Evolutionary conservation across 2,113 vertebrate genomes (phyloP).

Genomic region (Nannobrachium achirus): DNA sequence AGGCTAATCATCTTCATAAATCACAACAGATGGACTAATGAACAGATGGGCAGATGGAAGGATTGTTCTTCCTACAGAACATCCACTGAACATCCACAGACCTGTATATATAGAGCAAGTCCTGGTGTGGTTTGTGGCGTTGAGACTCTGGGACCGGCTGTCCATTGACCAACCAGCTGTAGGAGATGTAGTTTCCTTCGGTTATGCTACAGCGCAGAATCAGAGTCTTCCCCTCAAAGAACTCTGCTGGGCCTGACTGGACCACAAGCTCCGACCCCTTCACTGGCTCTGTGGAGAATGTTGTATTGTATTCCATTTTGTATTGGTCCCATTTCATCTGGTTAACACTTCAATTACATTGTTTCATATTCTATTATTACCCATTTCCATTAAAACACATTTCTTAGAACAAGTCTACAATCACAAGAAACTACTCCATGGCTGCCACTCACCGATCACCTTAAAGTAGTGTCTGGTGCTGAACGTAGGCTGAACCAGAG

Average conservation of each 20-base stretch:
- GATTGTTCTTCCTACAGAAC: no score
- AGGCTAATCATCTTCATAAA: no score
- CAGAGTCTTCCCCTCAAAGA: conserved; percentile 60
- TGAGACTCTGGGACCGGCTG: conserved; percentile 12
- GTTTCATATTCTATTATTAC: no score
- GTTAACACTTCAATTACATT: no score
- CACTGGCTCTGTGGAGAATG: conserved; percentile 60
- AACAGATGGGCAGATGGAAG: no score
- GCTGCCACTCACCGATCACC: conserved; percentile 72
- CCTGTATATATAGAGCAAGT: conserved; percentile 36
- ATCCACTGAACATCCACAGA: conserved; percentile 29
- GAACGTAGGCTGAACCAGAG: conserved; percentile 24
- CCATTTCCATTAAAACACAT: no score
- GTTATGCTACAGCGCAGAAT: conserved; percentile 47
- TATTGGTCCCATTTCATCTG: no score
- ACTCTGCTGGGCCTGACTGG: not conserved
- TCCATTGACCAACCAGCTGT: conserved; percentile 62
- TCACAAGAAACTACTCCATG: no score
- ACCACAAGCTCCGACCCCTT: conserved; percentile 4
- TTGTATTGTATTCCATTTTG: no score
- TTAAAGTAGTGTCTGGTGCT: conserved; percentile 48
- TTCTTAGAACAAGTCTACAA: no score
- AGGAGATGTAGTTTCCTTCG: conserved; percentile 62
- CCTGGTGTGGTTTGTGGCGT: not conserved
- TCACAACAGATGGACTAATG: no score